Evolutionary conservation across 2,113 vertebrate genomes (phyloP).

Genomic region (Morone chrysops): DNA sequence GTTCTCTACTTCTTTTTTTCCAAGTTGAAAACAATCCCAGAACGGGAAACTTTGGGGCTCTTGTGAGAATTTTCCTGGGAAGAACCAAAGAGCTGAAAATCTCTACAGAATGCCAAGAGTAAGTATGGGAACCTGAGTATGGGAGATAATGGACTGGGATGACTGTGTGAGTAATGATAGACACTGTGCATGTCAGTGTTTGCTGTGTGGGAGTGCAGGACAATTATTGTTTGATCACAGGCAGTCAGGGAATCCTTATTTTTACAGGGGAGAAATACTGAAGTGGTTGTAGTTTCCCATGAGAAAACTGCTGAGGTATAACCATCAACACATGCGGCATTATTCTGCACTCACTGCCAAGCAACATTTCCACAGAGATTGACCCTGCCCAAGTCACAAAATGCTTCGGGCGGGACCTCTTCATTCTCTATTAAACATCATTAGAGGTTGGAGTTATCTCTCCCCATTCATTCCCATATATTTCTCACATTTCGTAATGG

Average conservation of each 20-base stretch:
- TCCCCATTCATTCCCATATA: slow-evolving; percentile 3
- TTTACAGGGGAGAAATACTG: slow-evolving; percentile 1
- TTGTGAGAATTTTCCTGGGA: slow-evolving; percentile 95
- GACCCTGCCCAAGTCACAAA: slow-evolving; percentile 44
- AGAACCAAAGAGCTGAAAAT: slow-evolving; percentile 99
- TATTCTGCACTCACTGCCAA: slow-evolving; percentile 32
- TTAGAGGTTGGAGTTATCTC: slow-evolving; percentile 43
- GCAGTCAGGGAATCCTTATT: slow-evolving; percentile 7
- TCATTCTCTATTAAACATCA: slow-evolving; percentile 24
- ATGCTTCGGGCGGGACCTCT: slow-evolving; percentile 20
- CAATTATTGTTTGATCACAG: slow-evolving; percentile 40
- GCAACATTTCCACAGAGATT: slow-evolving; percentile 28
- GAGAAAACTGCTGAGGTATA: slow-evolving; percentile 60
- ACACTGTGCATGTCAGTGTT: not conserved
- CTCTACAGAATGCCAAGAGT: slow-evolving; percentile 99
- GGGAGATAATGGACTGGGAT: slow-evolving; percentile 6
- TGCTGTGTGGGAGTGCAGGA: not conserved
- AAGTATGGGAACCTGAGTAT: slow-evolving; percentile 78
- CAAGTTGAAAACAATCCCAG: slow-evolving; percentile 97
- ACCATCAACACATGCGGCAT: slow-evolving; percentile 57
- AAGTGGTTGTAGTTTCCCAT: slow-evolving; percentile 53
- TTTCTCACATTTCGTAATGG: slow-evolving; percentile 28
- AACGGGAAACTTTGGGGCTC: slow-evolving; percentile 92
- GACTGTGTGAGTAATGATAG: slow-evolving; percentile 4
- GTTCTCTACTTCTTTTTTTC: not conserved